Evolutionary conservation across 2,113 vertebrate genomes (phyloP).

Genomic region (Phylloscopus whistleri): DNA sequence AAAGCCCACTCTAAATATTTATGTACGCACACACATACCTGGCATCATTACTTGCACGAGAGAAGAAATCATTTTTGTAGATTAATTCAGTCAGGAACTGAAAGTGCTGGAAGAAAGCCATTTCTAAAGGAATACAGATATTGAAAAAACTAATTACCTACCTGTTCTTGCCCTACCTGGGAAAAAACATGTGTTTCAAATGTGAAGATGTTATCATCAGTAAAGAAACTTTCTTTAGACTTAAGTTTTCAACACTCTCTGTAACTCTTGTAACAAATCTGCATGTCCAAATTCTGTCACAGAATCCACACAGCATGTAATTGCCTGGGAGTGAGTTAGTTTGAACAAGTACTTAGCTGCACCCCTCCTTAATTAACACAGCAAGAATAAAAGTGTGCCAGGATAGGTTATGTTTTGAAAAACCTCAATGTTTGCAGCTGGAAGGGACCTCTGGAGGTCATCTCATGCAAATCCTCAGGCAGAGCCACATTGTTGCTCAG

Average conservation of each 20-base stretch:
- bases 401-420: neutral
- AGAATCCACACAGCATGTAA: neutral
- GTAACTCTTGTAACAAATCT: neutral
- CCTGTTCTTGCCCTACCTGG: neutral
- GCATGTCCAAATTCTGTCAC: neutral
- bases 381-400: neutral
- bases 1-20: neutral
- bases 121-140: neutral
- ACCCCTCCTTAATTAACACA: neutral
- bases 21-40: neutral
- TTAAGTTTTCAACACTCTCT: neutral
- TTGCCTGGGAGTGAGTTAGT: neutral
- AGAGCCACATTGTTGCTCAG: neutral
- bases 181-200: neutral
- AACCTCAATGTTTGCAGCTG: neutral
- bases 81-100: neutral
- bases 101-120: neutral
- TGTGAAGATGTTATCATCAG: neutral
- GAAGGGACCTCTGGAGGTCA: neutral
- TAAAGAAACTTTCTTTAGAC: neutral
- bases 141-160: neutral
- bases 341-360: neutral
- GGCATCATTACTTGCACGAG: neutral
- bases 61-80: neutral
- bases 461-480: neutral